Evolutionary conservation across 2,797 vertebrate genomes (phyloP).

Genomic region (Channa striata): DNA sequence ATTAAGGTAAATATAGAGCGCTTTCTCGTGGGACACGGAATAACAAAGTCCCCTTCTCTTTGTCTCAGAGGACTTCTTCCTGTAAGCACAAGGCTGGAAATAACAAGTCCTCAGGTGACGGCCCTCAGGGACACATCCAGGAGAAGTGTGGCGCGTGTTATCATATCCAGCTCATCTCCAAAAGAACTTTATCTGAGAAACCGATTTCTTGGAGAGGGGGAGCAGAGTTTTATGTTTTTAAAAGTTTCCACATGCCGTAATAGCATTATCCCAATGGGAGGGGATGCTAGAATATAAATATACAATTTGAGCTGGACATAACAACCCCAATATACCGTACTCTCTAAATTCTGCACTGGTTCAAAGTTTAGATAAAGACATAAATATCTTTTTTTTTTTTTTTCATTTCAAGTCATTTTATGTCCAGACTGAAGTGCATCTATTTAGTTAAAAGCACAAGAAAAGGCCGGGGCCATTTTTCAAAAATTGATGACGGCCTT

Average conservation of each 20-base stretch:
- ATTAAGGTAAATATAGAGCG: slow-evolving; percentile 66
- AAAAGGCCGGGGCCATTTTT: slow-evolving; percentile 81
- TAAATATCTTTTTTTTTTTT: slow-evolving; percentile 80
- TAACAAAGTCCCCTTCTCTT: slow-evolving; percentile 44
- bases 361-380: slow-evolving; percentile 80
- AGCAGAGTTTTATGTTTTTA: slow-evolving; percentile 48
- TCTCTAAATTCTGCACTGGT: slow-evolving; percentile 54
- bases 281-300: slow-evolving; percentile 30
- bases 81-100: slow-evolving; percentile 67
- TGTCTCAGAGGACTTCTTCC: slow-evolving; percentile 61
- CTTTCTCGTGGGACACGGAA: slow-evolving; percentile 59
- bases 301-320: slow-evolving; percentile 61
- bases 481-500: slow-evolving; percentile 87
- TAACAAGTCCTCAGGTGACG: slow-evolving; percentile 66
- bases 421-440: slow-evolving; percentile 71
- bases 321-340: slow-evolving; percentile 48
- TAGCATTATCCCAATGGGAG: slow-evolving; percentile 32
- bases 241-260: slow-evolving; percentile 15
- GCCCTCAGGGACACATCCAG: slow-evolving; percentile 61
- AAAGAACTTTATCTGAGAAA: slow-evolving; percentile 59
- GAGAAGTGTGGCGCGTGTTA: slow-evolving; percentile 48
- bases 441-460: slow-evolving; percentile 85
- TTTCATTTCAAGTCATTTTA: slow-evolving; percentile 73
- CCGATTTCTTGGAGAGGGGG: slow-evolving; percentile 23
- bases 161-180: slow-evolving; percentile 54